These are phyloP conservation scores for Prietella phreatophila DNA, from an alignment of 2,113 vertebrate genomes.

Conservation along the genomic window DNA sequence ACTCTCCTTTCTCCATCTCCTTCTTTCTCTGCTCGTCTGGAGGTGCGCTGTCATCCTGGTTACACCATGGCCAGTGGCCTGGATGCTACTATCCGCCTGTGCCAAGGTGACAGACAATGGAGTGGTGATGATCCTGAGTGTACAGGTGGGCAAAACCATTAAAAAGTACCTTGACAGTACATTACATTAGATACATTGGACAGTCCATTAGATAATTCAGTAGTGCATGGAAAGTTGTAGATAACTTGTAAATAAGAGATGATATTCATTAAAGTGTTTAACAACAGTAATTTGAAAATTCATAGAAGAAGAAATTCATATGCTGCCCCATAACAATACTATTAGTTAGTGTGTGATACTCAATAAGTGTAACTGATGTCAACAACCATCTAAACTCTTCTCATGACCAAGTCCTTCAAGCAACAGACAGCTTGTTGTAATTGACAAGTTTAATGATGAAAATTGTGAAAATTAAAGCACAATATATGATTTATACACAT, in stretches of 20 bases:
- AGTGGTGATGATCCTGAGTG: slow-evolving; percentile 75
- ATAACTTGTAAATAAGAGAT: neutral
- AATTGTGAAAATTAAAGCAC: neutral
- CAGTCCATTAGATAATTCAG: neutral
- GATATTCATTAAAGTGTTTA: neutral
- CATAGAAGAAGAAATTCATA: neutral
- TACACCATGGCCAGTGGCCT: slow-evolving; percentile 67
- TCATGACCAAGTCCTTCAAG: neutral
- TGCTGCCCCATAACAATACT: neutral
- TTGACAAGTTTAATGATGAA: neutral
- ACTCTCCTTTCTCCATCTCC: slow-evolving; percentile 70
- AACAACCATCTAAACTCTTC: neutral
- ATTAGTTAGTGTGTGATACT: neutral
- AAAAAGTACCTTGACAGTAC: neutral
- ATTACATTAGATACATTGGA: neutral
- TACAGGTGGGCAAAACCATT: slow-evolving; percentile 65
- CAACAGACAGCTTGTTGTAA: neutral
- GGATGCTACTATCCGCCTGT: slow-evolving; percentile 71
- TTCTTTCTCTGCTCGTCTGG: slow-evolving; percentile 73
- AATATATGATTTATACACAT: neutral
- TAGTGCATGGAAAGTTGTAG: neutral
- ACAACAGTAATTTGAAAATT: neutral
- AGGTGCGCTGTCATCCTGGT: slow-evolving; percentile 72
- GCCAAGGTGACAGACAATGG: slow-evolving; percentile 81
- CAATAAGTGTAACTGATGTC: neutral